These are phyloP conservation scores for Amblyopsis hoosieri DNA, from an alignment of 2,797 vertebrate species.

Conservation along the genomic window DNA sequence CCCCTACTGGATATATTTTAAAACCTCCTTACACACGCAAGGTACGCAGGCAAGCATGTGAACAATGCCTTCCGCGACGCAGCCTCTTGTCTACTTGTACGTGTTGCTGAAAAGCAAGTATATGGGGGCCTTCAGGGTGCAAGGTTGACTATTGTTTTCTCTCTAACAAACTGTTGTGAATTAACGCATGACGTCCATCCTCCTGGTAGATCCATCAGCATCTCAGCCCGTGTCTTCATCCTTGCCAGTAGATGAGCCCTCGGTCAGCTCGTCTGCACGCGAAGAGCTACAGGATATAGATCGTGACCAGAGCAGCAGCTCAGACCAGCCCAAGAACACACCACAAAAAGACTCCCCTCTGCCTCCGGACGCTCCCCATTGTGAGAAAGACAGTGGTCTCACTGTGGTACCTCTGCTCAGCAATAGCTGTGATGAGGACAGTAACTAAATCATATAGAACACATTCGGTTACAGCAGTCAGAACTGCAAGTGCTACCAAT, in stretches of 20 bases:
- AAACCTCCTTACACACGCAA: too few species aligned
- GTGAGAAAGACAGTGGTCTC: conserved; percentile 1
- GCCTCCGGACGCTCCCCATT: conserved; percentile 10
- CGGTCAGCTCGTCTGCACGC: conserved; percentile 28
- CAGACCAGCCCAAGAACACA: conserved; percentile 1
- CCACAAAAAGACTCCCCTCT: conserved; percentile 29
- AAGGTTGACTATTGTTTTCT: too few species aligned
- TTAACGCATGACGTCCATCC: not conserved
- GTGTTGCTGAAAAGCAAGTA: too few species aligned
- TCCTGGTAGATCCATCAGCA: conserved; percentile 28
- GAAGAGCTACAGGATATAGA: conserved; percentile 10
- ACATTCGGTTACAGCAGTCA: not conserved
- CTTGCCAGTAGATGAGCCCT: conserved; percentile 22
- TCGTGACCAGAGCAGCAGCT: conserved; percentile 16
- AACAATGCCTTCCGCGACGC: too few species aligned
- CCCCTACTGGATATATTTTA: too few species aligned
- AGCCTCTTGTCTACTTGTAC: too few species aligned
- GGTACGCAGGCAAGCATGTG: too few species aligned
- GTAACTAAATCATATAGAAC: conserved; percentile 9
- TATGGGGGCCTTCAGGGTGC: too few species aligned
- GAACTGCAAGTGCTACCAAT: too few species aligned
- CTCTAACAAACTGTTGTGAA: too few species aligned
- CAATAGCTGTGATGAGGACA: conserved; percentile 12
- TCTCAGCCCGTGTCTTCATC: conserved; percentile 27
- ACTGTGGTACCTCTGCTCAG: conserved; percentile 14